A percentile compares a stretch with the other conserved stretches of the same genome.
Evolutionary conservation across 2,113 vertebrate species (phyloP).

Genomic region (Odontesthes bonariensis): DNA sequence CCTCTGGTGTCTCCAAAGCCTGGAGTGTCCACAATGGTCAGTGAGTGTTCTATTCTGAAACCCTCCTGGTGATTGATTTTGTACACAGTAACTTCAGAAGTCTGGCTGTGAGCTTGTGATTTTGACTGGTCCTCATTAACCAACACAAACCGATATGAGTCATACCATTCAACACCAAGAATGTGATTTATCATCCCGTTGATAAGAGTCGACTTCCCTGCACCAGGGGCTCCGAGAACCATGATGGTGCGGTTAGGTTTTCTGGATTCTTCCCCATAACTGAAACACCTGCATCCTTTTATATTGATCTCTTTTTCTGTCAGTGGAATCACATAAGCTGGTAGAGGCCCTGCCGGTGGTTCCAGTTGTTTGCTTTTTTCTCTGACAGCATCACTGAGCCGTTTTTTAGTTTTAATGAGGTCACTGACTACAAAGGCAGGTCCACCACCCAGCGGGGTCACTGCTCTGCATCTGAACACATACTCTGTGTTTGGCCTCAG

Average conservation of each 20-base stretch:
- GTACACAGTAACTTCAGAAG: slow-evolving; percentile 35
- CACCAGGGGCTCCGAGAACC: slow-evolving; percentile 69
- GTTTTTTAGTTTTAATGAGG: not conserved
- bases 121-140: slow-evolving; percentile 17
- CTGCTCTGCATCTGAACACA: no score
- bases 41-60: not conserved
- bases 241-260: slow-evolving; percentile 56
- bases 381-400: slow-evolving; percentile 11
- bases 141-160: not conserved
- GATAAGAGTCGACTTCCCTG: not conserved
- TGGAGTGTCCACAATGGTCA: slow-evolving; percentile 47
- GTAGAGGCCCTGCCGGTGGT: fast-evolving
- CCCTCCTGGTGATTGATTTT: slow-evolving; percentile 28
- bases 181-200: slow-evolving; percentile 22
- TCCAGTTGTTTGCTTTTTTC: not conserved
- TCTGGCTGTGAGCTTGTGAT: slow-evolving; percentile 34
- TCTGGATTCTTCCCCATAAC: not conserved
- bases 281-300: slow-evolving; percentile 29
- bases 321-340: slow-evolving; percentile 22
- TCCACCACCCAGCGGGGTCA: slow-evolving; percentile 21
- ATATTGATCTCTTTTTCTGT: fast-evolving
- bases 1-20: slow-evolving; percentile 33
- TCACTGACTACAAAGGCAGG: slow-evolving; percentile 35
- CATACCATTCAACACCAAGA: slow-evolving; percentile 53
- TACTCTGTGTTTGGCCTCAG: no score